Conservation (phyloP, 1,140 invertebrate genomes). For the Tenebrio molitor region DNA sequence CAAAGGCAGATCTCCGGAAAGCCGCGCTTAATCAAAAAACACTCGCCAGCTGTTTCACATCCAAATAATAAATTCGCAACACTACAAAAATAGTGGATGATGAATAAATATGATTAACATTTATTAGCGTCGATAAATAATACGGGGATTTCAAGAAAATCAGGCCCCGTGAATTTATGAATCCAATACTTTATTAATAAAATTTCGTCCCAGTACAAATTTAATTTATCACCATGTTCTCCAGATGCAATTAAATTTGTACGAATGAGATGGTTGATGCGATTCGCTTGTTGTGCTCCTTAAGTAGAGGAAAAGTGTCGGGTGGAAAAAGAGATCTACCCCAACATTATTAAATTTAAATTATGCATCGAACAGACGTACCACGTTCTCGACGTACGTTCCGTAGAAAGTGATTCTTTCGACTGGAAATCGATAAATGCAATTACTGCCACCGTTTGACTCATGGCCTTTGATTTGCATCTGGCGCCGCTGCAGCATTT, state of each 20-base stretch:
- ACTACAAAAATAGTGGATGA: too few species aligned
- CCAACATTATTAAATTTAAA: too few species aligned
- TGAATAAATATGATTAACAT: slow-evolving; percentile 25
- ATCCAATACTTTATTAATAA: slow-evolving; percentile 37
- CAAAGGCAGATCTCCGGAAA: not conserved
- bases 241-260: slow-evolving; percentile 22
- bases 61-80: not conserved
- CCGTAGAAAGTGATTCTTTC: too few species aligned
- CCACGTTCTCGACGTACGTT: too few species aligned
- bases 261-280: not conserved
- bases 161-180: slow-evolving; percentile 24
- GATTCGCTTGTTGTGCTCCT: slow-evolving; percentile 9
- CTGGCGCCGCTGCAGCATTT: too few species aligned
- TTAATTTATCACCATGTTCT: slow-evolving; percentile 27
- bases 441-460: slow-evolving; percentile 4
- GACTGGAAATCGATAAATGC: slow-evolving; percentile 30
- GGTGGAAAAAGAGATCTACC: not conserved
- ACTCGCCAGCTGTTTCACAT: slow-evolving; percentile 1
- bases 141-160: slow-evolving; percentile 10
- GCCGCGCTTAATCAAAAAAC: slow-evolving; percentile 6
- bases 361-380: too few species aligned
- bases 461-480: too few species aligned
- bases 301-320: not conserved
- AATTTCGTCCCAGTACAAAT: slow-evolving; percentile 29
- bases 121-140: slow-evolving; percentile 38